These are phyloP conservation scores for Bovichtus variegatus DNA, from an alignment of 2,797 vertebrate genomes.

Conservation along the genomic window DNA sequence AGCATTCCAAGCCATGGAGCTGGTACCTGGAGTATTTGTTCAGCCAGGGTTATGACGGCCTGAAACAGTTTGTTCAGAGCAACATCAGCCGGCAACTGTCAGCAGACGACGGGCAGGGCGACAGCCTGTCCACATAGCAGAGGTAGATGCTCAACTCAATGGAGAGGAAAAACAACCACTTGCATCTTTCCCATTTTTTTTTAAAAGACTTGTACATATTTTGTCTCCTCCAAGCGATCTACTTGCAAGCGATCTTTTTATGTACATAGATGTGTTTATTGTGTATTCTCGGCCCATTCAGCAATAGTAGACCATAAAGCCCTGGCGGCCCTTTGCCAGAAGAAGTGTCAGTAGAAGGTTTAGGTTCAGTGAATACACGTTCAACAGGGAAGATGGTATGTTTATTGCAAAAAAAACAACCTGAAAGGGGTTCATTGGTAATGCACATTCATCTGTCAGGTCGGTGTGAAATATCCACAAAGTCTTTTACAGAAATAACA, in stretches of 20 bases:
- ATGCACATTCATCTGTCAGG: neutral
- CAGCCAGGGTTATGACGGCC: slow-evolving; percentile 87
- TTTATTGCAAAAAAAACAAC: slow-evolving; percentile 2
- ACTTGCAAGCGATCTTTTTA: slow-evolving; percentile 28
- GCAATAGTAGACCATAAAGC: neutral
- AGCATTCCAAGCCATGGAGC: slow-evolving; percentile 88
- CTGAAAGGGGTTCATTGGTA: neutral
- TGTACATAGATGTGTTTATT: slow-evolving; percentile 72
- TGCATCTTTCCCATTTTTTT: slow-evolving; percentile 23
- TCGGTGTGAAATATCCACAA: neutral
- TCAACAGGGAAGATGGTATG: neutral
- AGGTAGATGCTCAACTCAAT: slow-evolving; percentile 33
- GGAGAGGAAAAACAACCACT: slow-evolving; percentile 26
- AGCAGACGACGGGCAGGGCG: slow-evolving; percentile 14
- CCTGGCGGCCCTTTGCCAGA: neutral
- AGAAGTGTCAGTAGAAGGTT: neutral
- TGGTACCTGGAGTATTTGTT: slow-evolving; percentile 94
- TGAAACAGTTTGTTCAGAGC: slow-evolving; percentile 88
- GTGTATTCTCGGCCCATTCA: slow-evolving; percentile 11
- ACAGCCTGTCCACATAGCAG: slow-evolving; percentile 21
- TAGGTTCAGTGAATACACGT: slow-evolving; percentile 6
- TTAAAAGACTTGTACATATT: slow-evolving; percentile 79
- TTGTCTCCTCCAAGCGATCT: slow-evolving; percentile 19
- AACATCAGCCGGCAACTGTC: slow-evolving; percentile 77
- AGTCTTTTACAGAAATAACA: neutral